These are phyloP conservation scores for Zosterops hypoxanthus DNA, from an alignment of 2,113 vertebrate genomes.

Conservation along the genomic window DNA sequence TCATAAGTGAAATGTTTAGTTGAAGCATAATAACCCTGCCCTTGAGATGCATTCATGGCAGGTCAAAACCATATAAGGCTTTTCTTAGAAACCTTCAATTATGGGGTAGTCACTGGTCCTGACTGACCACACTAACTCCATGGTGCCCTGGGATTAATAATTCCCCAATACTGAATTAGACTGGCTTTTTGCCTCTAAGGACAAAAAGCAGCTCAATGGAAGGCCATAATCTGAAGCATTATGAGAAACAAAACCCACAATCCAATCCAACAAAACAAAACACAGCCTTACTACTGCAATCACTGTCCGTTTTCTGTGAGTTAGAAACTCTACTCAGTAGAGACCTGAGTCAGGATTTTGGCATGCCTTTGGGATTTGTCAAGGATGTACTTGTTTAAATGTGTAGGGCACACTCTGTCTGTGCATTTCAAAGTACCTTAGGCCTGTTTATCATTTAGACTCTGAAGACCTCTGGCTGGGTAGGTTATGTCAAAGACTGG, in stretches of 20 bases:
- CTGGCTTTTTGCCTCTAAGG: background rate
- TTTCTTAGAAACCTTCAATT: background rate
- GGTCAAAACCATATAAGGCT: background rate
- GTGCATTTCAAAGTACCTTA: background rate
- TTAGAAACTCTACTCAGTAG: background rate
- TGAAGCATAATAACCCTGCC: background rate
- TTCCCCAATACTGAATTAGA: background rate
- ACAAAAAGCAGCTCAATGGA: background rate
- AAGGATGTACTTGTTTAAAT: background rate
- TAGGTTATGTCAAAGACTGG: background rate
- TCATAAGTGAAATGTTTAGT: conserved; percentile 14
- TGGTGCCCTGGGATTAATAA: background rate
- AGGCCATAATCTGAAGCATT: background rate
- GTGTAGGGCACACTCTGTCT: background rate
- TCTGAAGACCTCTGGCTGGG: background rate
- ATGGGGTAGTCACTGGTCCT: background rate
- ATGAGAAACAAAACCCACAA: background rate
- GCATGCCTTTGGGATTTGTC: background rate
- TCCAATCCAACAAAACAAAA: background rate
- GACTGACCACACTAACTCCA: background rate
- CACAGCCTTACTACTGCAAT: background rate
- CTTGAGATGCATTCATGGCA: conserved; percentile 8
- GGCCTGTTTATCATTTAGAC: background rate
- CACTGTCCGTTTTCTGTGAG: background rate
- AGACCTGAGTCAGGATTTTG: background rate